These are phyloP conservation scores for Cheilosia variabilis DNA, from an alignment of 2,888 invertebrate species.

Conservation along the genomic window DNA sequence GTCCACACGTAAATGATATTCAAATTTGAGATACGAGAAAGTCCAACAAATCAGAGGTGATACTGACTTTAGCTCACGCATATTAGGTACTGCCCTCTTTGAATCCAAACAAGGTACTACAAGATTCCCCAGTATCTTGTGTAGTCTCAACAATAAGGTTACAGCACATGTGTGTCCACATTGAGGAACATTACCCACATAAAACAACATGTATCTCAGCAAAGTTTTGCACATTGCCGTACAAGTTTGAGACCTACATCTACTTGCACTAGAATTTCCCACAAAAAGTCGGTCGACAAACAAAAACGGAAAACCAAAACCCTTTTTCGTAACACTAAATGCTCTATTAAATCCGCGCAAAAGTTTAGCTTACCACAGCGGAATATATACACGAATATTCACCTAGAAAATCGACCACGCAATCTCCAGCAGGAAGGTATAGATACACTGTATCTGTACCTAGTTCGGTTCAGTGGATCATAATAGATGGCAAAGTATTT, in stretches of 20 bases:
- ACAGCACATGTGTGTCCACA: too few species aligned
- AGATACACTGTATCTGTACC: background rate
- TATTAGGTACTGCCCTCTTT: too few species aligned
- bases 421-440: slow-evolving; percentile 25
- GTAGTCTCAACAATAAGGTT: too few species aligned
- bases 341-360: slow-evolving; percentile 60
- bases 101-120: too few species aligned
- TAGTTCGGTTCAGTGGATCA: slow-evolving; percentile 65
- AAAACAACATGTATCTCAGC: background rate
- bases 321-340: slow-evolving; percentile 59
- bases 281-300: slow-evolving; percentile 19
- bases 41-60: too few species aligned
- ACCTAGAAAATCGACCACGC: slow-evolving; percentile 60
- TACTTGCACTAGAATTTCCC: slow-evolving; percentile 1
- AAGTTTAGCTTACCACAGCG: slow-evolving; percentile 3
- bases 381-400: slow-evolving; percentile 41
- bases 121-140: too few species aligned
- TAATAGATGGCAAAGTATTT: slow-evolving; percentile 66
- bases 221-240: background rate
- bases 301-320: slow-evolving; percentile 14
- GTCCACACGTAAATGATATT: too few species aligned
- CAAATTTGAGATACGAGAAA: too few species aligned
- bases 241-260: background rate
- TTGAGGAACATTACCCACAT: background rate
- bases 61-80: too few species aligned